Conservation (phyloP, 2,113 vertebrate species). For the Madoqua kirkii region DNA sequence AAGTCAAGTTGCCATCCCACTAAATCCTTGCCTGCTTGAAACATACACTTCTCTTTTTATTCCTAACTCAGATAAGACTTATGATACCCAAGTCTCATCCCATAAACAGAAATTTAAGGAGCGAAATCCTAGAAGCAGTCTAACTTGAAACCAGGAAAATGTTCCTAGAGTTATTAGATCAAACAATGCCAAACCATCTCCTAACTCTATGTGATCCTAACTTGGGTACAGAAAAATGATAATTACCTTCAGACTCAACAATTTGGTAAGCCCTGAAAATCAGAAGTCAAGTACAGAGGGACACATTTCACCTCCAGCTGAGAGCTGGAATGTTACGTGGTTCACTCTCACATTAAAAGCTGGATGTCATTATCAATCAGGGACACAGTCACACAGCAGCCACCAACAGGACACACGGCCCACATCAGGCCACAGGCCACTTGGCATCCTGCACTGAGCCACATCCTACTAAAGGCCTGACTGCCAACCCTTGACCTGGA, state of each 20-base stretch:
- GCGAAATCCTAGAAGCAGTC: background rate
- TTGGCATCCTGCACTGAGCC: conserved; percentile 6
- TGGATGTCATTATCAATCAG: background rate
- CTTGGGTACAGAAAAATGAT: background rate
- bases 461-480: background rate
- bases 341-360: background rate
- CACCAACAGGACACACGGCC: background rate
- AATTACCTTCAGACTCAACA: conserved; percentile 8
- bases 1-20: background rate
- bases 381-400: background rate
- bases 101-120: background rate
- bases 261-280: background rate
- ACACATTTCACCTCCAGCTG: background rate
- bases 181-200: background rate
- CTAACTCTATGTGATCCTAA: background rate
- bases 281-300: background rate
- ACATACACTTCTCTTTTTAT: background rate
- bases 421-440: conserved; percentile 44
- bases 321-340: background rate
- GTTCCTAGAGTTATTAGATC: background rate
- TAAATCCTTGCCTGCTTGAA: background rate
- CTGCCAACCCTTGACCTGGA: conserved; percentile 12
- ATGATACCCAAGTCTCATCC: background rate
- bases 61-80: background rate
- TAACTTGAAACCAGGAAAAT: background rate